Evolutionary conservation across 2,113 vertebrate species (phyloP).

Genomic region (Stigmatopora nigra): DNA sequence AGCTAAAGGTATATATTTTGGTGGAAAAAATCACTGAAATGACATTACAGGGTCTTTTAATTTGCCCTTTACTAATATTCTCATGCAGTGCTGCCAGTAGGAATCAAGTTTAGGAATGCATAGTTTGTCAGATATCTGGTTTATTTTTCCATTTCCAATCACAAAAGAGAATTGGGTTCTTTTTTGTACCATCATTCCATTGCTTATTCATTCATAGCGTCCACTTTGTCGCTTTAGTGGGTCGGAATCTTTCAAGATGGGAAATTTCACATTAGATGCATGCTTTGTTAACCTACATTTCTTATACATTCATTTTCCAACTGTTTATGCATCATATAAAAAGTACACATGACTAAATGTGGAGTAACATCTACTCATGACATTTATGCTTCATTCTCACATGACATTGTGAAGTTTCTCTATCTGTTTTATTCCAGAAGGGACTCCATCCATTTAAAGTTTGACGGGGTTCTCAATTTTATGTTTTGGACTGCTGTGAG

Average conservation of each 20-base stretch:
- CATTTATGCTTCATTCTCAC: background rate
- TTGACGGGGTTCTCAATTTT: background rate
- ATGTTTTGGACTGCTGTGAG: background rate
- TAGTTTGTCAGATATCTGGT: background rate
- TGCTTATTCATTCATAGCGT: background rate
- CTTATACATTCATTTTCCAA: background rate
- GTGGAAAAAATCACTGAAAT: no score
- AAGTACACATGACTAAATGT: background rate
- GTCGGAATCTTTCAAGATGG: background rate
- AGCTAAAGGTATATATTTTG: no score
- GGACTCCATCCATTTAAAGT: background rate
- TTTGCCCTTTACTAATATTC: conserved; percentile 23
- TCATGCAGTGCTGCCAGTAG: conserved; percentile 19
- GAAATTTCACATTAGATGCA: no score
- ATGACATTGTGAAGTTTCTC: background rate
- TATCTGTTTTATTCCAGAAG: background rate
- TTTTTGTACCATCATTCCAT: background rate
- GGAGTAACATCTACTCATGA: background rate
- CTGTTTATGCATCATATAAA: background rate
- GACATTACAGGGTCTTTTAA: background rate
- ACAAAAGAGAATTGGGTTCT: background rate
- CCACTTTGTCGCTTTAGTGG: background rate
- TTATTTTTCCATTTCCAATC: background rate
- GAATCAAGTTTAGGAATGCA: background rate
- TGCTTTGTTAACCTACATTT: background rate